These are phyloP conservation scores for Aricia agestis DNA, from an alignment of 1,140 invertebrate genomes.

Conservation along the genomic window DNA sequence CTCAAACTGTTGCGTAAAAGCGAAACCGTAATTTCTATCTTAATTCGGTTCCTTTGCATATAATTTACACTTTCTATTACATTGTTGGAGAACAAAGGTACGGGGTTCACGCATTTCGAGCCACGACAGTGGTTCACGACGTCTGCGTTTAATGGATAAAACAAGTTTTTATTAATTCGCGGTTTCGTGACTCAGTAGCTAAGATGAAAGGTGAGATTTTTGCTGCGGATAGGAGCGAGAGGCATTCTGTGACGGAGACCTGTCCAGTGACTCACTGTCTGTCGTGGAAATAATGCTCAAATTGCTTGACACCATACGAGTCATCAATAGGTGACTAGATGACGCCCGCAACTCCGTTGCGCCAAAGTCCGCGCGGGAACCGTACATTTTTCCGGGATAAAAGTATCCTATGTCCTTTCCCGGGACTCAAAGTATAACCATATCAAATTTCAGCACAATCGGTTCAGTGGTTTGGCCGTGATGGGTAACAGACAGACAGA, in stretches of 20 bases:
- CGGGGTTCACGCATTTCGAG: conserved; percentile 31
- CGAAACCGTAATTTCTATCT: conserved; percentile 18
- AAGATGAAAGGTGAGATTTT: conserved; percentile 1
- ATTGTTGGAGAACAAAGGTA: conserved; percentile 42
- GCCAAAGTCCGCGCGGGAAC: too few relatives aligned
- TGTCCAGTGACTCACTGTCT: background rate
- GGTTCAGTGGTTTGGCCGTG: too few relatives aligned
- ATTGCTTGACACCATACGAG: background rate
- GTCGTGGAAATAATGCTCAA: background rate
- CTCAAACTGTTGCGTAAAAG: conserved; percentile 19
- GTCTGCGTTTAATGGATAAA: conserved; percentile 32
- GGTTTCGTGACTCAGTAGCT: conserved; percentile 38
- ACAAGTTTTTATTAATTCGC: conserved; percentile 55
- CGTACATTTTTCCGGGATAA: too few relatives aligned
- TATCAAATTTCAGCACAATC: too few relatives aligned
- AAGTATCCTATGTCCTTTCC: too few relatives aligned
- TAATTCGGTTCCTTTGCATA: conserved; percentile 22
- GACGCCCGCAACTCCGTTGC: too few relatives aligned
- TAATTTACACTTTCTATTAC: conserved; percentile 40
- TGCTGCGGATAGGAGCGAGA: background rate
- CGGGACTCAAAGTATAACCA: too few relatives aligned
- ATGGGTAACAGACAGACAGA: too few relatives aligned
- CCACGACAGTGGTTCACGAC: background rate
- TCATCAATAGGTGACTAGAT: too few relatives aligned
- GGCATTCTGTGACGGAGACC: background rate